Base-by-base conservation (phyloP, 2,797 vertebrate genomes). In the Pipistrellus nathusii region DNA sequence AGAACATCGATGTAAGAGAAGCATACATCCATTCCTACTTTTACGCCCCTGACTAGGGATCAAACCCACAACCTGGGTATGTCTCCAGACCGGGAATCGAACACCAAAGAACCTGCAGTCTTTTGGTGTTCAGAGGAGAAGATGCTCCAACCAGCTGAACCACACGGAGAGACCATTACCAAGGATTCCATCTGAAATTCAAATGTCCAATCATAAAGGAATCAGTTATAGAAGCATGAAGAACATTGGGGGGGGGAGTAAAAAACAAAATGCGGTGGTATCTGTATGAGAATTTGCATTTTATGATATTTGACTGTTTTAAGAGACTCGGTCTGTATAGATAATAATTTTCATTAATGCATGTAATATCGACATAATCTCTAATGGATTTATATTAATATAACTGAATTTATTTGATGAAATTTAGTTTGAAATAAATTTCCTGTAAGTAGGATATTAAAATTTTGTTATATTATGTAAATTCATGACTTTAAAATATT, bases 401-500 rank as follows among this genome's bases (percentile, higher is more conserved):
- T 76, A 25, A 46, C 86, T 90, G 83, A 95, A 95, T 69, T 15
- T 90, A 84, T 96, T 75, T 95, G 90, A 94, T 97, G 41, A 95
- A 95, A 92, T 84, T 75, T 77, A 85, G 51, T 85, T 88, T 91
- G 35, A 89, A 88, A 91, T 55, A 91, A 90, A 96, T 64, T 41
- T 95, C 90, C 97, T 0, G 51, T 84, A 97, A 90, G 73, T 32
- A 95, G 30, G 18, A 85, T 92, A 89, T 81, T 53, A 94, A 95
- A 72, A 94, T 97, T 92, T 97, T 91, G 96, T 94, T 92, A 88
- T 4, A 41, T 83, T 85, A 55, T 93, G 15, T 97, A 92, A 57
- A 94, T 93, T 97, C 94, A 55, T 90, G 90, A 94, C 97, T 91
- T 94, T 41, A 4, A 97, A 96, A 96, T 93, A 93, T 87, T 96